phyloP scores from a whole-genome alignment of 2,113 vertebrate species.

The Eulacestoma nigropectus region DNA sequence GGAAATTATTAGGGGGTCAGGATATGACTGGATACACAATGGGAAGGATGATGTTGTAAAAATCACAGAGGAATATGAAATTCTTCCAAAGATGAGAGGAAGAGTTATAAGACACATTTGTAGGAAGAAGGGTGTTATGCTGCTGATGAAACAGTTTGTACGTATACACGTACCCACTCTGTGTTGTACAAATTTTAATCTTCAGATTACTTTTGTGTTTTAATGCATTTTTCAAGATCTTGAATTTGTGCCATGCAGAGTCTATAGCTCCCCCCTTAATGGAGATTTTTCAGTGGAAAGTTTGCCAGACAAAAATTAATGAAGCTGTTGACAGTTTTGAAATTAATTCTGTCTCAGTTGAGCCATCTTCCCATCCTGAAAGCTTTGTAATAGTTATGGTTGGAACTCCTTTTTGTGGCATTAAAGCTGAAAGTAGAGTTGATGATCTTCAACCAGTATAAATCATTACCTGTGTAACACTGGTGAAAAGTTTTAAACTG shows the following conservation, averaged over 20 bases:
- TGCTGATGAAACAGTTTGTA: not conserved
- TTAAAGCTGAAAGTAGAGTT: not conserved
- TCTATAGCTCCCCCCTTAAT: not conserved
- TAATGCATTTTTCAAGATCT: not conserved
- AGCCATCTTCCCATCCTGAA: not conserved
- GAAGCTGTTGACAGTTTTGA: not conserved
- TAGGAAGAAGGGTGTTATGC: not conserved
- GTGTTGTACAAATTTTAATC: not conserved
- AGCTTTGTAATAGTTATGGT: not conserved
- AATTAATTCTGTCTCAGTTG: not conserved
- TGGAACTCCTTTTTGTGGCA: not conserved
- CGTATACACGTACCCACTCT: fast-evolving
- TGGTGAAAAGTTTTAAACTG: not conserved
- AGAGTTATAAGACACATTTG: not conserved
- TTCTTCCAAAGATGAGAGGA: not conserved
- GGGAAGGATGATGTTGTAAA: not conserved
- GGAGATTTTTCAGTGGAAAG: not conserved
- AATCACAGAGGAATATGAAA: not conserved
- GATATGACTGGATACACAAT: not conserved
- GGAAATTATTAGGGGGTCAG: not conserved
- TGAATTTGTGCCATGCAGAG: not conserved
- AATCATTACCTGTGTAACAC: not conserved
- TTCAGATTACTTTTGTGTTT: not conserved
- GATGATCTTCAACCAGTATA: not conserved
- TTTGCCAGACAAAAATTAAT: not conserved